Conservation (phyloP, 2,888 invertebrate genomes). For the Lacanobia wlatinum region DNA sequence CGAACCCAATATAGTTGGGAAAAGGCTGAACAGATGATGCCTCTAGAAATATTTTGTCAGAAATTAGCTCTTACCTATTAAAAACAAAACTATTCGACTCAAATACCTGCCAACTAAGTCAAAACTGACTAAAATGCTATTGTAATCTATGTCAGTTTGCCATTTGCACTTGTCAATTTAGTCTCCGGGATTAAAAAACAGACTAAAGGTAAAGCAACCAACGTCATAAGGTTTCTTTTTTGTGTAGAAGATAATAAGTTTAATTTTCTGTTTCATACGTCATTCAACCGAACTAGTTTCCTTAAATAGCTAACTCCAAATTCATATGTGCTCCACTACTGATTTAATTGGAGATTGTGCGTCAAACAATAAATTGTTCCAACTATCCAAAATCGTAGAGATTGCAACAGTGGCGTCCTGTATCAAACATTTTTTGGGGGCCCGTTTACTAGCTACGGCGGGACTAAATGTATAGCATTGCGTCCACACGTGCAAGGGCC, state of each 20-base stretch:
- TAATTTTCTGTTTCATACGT: constrained; percentile 16
- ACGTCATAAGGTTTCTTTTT: constrained; percentile 8
- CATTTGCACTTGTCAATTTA: too few species aligned
- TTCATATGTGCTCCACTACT: background rate
- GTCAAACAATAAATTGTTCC: constrained; percentile 15
- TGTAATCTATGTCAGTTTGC: too few species aligned
- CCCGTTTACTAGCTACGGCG: too few species aligned
- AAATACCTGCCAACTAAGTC: background rate
- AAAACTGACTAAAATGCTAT: too few species aligned
- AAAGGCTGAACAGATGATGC: too few species aligned
- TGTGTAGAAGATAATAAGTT: background rate
- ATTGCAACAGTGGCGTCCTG: too few species aligned
- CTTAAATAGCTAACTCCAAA: constrained; percentile 3
- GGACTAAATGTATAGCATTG: too few species aligned
- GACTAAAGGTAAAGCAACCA: background rate
- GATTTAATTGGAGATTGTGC: constrained; percentile 8
- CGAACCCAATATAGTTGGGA: too few species aligned
- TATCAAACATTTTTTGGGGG: too few species aligned
- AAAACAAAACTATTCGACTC: background rate
- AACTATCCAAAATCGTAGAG: background rate
- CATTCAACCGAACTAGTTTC: background rate
- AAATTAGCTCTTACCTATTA: background rate
- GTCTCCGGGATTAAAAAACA: too few species aligned
- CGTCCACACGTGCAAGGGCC: too few species aligned
- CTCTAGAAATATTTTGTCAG: background rate